Conservation (phyloP, 2,888 invertebrate species). For the Pemphredon lugubris region DNA sequence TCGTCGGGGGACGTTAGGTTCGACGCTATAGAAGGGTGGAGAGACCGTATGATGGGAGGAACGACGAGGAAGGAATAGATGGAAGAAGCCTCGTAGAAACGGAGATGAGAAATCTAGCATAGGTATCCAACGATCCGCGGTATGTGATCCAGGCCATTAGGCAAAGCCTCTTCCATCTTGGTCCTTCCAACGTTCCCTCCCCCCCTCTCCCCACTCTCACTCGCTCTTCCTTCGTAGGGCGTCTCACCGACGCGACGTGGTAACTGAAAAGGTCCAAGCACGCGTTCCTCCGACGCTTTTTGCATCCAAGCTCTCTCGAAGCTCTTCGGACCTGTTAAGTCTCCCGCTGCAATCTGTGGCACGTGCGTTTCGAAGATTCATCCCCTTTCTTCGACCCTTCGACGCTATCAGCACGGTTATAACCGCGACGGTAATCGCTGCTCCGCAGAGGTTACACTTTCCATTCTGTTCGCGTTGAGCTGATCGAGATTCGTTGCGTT, state of each 20-base stretch:
- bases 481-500: background rate
- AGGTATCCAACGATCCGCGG: slow-evolving; percentile 72
- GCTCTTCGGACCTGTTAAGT: slow-evolving; percentile 72
- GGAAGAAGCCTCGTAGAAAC: slow-evolving; percentile 15
- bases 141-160: slow-evolving; percentile 79
- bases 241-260: slow-evolving; percentile 40
- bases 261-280: slow-evolving; percentile 68
- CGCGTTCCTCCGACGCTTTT: slow-evolving; percentile 59
- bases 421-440: background rate
- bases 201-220: slow-evolving; percentile 13
- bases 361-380: slow-evolving; percentile 77
- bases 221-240: slow-evolving; percentile 3
- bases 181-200: slow-evolving; percentile 35
- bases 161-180: slow-evolving; percentile 70
- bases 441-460: background rate
- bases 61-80: background rate
- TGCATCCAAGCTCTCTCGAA: slow-evolving; percentile 36
- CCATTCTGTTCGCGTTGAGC: background rate
- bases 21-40: slow-evolving; percentile 33
- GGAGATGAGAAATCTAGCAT: slow-evolving; percentile 32
- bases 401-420: background rate
- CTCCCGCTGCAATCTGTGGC: slow-evolving; percentile 75
- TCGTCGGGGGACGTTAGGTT: slow-evolving; percentile 64
- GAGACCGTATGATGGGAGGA: slow-evolving; percentile 8
- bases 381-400: slow-evolving; percentile 47